These are phyloP conservation scores for Cynocephalus volans DNA, from an alignment of 2,113 vertebrate species.

Conservation along the genomic window DNA sequence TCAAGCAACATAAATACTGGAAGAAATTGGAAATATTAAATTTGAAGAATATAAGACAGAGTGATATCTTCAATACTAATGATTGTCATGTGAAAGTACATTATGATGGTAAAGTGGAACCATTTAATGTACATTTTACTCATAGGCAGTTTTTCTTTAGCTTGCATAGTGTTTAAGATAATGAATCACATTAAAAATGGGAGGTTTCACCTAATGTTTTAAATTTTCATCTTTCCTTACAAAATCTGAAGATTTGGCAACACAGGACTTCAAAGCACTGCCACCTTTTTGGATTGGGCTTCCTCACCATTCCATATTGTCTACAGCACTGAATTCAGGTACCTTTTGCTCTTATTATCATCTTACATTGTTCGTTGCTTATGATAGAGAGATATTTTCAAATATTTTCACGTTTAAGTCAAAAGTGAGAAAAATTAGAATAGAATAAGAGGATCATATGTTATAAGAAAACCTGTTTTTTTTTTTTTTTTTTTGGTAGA, in stretches of 20 bases:
- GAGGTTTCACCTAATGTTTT: not conserved
- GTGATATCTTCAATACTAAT: not conserved
- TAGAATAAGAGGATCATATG: not conserved
- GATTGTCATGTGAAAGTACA: not conserved
- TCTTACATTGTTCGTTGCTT: not conserved
- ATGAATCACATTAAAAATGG: not conserved
- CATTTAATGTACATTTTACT: not conserved
- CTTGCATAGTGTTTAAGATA: not conserved
- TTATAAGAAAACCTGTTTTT: not conserved
- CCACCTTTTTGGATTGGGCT: not conserved
- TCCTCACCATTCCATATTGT: not conserved
- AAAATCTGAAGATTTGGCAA: not conserved
- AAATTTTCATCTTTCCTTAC: not conserved
- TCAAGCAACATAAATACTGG: not conserved
- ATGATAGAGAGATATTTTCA: not conserved
- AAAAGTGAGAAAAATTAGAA: not conserved
- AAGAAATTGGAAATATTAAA: not conserved
- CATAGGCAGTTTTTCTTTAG: not conserved
- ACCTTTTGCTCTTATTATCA: not conserved
- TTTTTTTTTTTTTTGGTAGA: not conserved
- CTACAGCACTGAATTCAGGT: not conserved
- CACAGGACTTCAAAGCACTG: not conserved
- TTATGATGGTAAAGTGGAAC: not conserved
- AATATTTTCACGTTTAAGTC: not conserved
- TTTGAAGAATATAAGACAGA: not conserved